Evolutionary conservation across 2,888 invertebrate genomes (phyloP), one percentile per base, ranked within the genome.

Genomic region (Cephalotes varians): DNA sequence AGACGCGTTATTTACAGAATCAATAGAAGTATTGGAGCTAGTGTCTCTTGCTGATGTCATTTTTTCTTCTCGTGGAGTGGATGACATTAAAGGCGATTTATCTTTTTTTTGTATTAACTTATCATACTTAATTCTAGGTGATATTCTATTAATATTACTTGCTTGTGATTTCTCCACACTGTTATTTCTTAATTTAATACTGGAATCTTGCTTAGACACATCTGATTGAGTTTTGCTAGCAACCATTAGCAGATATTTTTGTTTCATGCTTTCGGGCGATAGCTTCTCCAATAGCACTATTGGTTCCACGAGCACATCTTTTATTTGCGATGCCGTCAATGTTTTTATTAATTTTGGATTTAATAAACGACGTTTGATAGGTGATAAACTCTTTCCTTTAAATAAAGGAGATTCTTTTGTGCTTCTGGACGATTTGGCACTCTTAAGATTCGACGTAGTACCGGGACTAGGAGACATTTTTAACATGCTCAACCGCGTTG

Each of bases 41-140:
- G 74, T 21, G 21, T 74, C 10, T n/a, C 1, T 28, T 37, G n/a
- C n/a, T n/a, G 28, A 76, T n/a, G 64, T 73, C 12, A 12, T n/a
- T n/a, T 25, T 44, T 34, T 34, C 15, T 9, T 58, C 34, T 65
- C 9, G 47, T 5, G 86, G 81, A 15, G 82, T 85, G 0, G 87
- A 88, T 0, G 79, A 79, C 51, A 40, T 54, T 25, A 84, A 72
- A 9, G 81, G 40, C 5, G 15, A 72, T 10, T 1, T 28, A 31
- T 49, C 1, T 5, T 65, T 15, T 21, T 2, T 2, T 56, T 56
- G 31, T 21, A 31, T 40, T 5, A 7, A 18, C n/a, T 56, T 12
- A 18, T 40, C 40, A 21, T 65, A 21, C 56, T 77, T 44, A 67
- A 31, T 67, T 31, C 40, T 67, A 37, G 37, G 76, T 10, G 76